These are phyloP conservation scores for Patella pellucida DNA, from an alignment of 2,888 invertebrate species.

Conservation along the genomic window DNA sequence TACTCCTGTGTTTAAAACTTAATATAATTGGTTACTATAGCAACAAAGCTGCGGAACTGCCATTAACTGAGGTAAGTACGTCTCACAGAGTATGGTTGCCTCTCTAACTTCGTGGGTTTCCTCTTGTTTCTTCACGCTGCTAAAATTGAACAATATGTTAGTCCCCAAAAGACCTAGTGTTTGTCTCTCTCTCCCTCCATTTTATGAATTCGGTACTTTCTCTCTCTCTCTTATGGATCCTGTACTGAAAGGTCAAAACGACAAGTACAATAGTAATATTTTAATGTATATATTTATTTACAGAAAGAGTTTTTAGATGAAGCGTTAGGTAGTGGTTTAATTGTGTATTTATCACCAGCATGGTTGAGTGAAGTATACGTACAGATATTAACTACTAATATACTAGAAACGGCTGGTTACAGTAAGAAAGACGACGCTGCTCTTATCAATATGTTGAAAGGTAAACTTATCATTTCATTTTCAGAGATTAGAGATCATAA, in stretches of 20 bases:
- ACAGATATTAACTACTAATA: slow-evolving; percentile 82
- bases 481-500: not conserved
- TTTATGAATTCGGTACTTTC: not conserved
- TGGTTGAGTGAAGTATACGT: slow-evolving; percentile 95
- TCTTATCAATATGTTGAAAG: slow-evolving; percentile 82
- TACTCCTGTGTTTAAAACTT: slow-evolving; percentile 85
- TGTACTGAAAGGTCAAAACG: no score
- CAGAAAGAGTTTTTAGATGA: slow-evolving; percentile 92
- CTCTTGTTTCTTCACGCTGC: no score
- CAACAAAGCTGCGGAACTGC: slow-evolving; percentile 65
- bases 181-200: not conserved
- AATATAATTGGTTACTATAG: slow-evolving; percentile 83
- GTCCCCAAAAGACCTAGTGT: no score
- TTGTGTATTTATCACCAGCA: slow-evolving; percentile 91
- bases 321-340: slow-evolving; percentile 90
- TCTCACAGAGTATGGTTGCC: no score
- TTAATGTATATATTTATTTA: not conserved
- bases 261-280: no score
- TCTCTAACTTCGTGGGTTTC: no score
- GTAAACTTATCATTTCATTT: slow-evolving; percentile 70
- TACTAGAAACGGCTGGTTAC: slow-evolving; percentile 80
- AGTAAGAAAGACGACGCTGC: slow-evolving; percentile 75
- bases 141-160: no score
- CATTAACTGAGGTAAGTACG: slow-evolving; percentile 73
- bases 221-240: no score